These are phyloP conservation scores for Leptonema lineaticorne DNA, from an alignment of 1,140 invertebrate genomes.

Conservation along the genomic window DNA sequence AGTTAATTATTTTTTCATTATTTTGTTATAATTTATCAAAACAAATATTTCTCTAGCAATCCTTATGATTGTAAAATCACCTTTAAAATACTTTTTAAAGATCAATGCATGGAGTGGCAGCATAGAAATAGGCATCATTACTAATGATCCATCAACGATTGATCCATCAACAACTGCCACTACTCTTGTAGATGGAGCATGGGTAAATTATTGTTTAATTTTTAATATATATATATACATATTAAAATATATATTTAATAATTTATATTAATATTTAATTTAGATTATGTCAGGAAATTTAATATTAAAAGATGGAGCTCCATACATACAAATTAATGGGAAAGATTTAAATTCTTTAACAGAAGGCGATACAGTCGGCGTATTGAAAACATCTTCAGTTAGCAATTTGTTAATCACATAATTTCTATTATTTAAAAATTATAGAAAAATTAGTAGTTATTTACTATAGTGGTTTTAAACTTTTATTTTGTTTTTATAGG, in stretches of 20 bases:
- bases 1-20: no score
- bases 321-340: constrained; percentile 52
- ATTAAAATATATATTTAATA: no score
- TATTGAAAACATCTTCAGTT: constrained; percentile 78
- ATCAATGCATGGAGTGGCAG: constrained; percentile 5
- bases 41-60: no score
- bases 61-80: no score
- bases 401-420: constrained; percentile 33
- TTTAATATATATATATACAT: background rate
- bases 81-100: no score
- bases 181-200: constrained; percentile 10
- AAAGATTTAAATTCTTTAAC: constrained; percentile 78
- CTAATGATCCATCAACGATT: background rate
- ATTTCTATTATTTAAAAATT: background rate
- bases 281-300: constrained; percentile 2
- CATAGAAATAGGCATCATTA: constrained; percentile 15
- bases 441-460: constrained; percentile 20
- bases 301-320: constrained; percentile 17
- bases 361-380: constrained; percentile 82
- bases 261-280: background rate
- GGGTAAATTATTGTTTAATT: background rate
- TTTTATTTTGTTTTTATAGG: constrained; percentile 52
- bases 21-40: no score
- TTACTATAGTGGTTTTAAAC: constrained; percentile 14
- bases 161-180: background rate